Conservation (phyloP, 2,113 vertebrate species). For the Phoxinus phoxinus region DNA sequence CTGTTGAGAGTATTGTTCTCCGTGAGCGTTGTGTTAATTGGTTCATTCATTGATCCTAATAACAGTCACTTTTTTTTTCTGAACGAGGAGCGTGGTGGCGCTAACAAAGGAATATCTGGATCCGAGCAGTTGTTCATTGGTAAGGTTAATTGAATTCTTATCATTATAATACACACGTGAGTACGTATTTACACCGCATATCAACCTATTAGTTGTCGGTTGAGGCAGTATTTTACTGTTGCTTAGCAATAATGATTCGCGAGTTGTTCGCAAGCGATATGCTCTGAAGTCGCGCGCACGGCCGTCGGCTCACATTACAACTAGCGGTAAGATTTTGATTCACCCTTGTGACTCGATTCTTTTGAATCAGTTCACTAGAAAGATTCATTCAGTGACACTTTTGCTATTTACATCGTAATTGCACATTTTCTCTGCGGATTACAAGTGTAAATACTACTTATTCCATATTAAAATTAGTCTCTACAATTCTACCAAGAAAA, state of each 20-base stretch:
- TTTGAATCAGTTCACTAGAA: neutral
- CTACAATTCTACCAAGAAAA: neutral
- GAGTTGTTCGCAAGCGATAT: neutral
- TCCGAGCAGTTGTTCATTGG: neutral
- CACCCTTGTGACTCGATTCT: neutral
- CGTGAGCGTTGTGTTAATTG: conserved; percentile 13
- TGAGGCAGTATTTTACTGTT: neutral
- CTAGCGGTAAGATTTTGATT: neutral
- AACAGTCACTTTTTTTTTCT: conserved; percentile 46
- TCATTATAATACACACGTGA: neutral
- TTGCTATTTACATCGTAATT: neutral
- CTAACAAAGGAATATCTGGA: conserved; percentile 61
- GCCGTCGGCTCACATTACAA: conserved; percentile 22
- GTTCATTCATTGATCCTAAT: conserved; percentile 36
- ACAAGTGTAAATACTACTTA: neutral
- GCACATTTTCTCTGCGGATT: neutral
- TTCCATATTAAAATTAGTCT: neutral
- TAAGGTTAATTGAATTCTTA: neutral
- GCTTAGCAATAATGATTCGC: conserved; percentile 3
- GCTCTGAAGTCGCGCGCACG: neutral
- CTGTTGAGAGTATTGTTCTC: conserved; percentile 11
- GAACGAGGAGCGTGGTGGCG: conserved; percentile 53
- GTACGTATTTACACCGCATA: neutral
- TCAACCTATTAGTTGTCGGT: neutral
- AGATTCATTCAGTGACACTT: neutral